A percentile compares a stretch with the other conserved stretches of the same genome.
These are phyloP conservation scores for Chinchilla lanigera DNA, from an alignment of 2,113 vertebrate genomes.

Conservation along the genomic window DNA sequence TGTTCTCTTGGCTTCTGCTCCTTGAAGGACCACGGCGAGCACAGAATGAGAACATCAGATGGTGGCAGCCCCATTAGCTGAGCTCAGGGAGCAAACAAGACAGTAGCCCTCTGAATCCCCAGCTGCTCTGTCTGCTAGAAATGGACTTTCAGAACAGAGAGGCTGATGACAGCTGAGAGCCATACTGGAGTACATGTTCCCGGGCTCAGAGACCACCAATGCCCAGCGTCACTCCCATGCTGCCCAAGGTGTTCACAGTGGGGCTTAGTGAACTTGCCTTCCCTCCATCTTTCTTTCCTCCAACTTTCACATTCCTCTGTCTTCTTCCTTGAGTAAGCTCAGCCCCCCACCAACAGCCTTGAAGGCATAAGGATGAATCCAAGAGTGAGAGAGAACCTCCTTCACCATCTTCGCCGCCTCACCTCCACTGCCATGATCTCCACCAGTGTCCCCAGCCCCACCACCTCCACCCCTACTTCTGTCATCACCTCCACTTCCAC, in stretches of 20 bases:
- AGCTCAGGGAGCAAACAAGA: background rate
- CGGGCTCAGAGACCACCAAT: background rate
- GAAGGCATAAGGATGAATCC: background rate
- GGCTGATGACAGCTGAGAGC: background rate
- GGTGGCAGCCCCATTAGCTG: background rate
- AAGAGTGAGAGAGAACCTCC: background rate
- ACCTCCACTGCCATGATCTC: background rate
- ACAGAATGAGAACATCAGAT: background rate
- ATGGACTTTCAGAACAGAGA: background rate
- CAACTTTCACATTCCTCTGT: background rate
- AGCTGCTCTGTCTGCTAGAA: background rate
- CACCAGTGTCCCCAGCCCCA: background rate
- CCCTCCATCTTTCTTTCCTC: background rate
- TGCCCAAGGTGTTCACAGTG: background rate
- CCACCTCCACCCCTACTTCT: background rate
- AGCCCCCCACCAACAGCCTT: background rate
- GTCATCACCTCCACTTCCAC: background rate
- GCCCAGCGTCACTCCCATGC: background rate
- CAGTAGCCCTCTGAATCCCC: background rate
- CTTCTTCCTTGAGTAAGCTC: background rate
- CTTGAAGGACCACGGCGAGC: background rate
- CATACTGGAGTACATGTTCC: background rate
- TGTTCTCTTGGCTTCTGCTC: background rate
- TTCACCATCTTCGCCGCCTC: too few species aligned
- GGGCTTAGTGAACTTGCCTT: background rate